phyloP scores from a whole-genome alignment of 2,797 vertebrate genomes.

The Decapterus maruadsi region DNA sequence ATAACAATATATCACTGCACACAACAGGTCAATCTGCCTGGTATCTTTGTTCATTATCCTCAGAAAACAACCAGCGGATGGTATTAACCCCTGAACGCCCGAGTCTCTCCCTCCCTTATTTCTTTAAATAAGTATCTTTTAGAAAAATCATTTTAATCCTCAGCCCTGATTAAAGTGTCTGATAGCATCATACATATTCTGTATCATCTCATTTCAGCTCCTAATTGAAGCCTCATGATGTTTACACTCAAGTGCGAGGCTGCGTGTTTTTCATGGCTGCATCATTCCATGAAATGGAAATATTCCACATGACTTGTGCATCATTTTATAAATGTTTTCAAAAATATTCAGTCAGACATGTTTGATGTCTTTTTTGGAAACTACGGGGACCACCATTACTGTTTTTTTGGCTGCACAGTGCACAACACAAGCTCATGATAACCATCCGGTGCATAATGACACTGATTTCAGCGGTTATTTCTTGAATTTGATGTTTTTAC shows the following conservation, averaged over 20 bases:
- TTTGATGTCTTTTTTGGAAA: neutral
- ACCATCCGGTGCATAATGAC: neutral
- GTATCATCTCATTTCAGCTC: conserved; percentile 12
- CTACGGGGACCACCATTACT: neutral
- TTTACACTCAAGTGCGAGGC: conserved; percentile 17
- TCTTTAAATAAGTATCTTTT: too few species aligned
- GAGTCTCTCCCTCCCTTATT: too few species aligned
- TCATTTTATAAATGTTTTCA: neutral
- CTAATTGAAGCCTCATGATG: conserved; percentile 35
- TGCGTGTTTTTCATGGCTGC: conserved; percentile 10
- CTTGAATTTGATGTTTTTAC: conserved; percentile 18
- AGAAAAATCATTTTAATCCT: neutral
- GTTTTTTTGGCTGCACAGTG: neutral
- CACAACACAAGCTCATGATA: neutral
- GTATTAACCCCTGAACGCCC: neutral
- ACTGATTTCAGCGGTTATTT: neutral
- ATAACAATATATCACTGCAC: neutral
- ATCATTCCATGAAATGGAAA: conserved; percentile 14
- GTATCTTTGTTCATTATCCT: neutral
- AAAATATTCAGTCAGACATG: neutral
- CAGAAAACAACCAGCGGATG: neutral
- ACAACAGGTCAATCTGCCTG: neutral
- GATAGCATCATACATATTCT: conserved; percentile 2
- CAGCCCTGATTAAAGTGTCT: conserved; percentile 2
- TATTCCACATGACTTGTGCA: conserved; percentile 9